Evolutionary conservation across 1,140 invertebrate species (phyloP), one percentile per base, ranked within the genome.

Genomic region (Diplogasteroides magnus): DNA sequence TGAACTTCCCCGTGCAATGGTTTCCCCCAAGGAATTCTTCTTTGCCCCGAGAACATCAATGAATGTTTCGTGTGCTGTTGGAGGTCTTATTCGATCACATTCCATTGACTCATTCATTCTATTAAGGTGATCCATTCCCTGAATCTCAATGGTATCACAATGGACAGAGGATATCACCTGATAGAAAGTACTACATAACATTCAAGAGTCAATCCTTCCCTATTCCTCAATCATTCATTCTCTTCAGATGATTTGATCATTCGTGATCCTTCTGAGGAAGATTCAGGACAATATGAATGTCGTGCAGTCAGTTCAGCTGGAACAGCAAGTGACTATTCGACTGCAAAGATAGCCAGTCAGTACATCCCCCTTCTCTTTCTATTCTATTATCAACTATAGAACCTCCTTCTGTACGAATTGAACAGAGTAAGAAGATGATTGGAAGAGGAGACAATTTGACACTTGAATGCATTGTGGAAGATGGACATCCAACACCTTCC

Each of bases 281-380:
- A 87, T 75, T 83, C 84, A 65, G 87, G 87, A 1, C 67, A 75
- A 29, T 87, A 87, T 74, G 76, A 83, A 19, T 87, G 87, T 74
- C 77, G 77, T 27, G 86, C 86, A 29, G 74, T 76, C 2, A 86
- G 86, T 82, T 84, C 84, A 71, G 86, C 86, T 11, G 86, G 86
- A 31, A 72, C 71, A 0, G 76, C 82, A 0, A 72, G 78, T 15
- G 78, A 83, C 37, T 72, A 67, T 56, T 71, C 82, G 0, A 66
- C 57, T 59, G 73, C 79, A 29, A 56, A 68, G 28, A 37, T 77
- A 15, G 77, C 81, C 27, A 84, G 80, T 48, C 6, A 48, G 37
- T 48, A 11, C 37, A 48, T 19, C 19, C 19, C 37, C 37, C 37
- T 6, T 11, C 19, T 48, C 6, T 19, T 48, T 48, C 6, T 19